Conservation (phyloP, 1,140 invertebrate genomes). For the Ladona fulva region DNA sequence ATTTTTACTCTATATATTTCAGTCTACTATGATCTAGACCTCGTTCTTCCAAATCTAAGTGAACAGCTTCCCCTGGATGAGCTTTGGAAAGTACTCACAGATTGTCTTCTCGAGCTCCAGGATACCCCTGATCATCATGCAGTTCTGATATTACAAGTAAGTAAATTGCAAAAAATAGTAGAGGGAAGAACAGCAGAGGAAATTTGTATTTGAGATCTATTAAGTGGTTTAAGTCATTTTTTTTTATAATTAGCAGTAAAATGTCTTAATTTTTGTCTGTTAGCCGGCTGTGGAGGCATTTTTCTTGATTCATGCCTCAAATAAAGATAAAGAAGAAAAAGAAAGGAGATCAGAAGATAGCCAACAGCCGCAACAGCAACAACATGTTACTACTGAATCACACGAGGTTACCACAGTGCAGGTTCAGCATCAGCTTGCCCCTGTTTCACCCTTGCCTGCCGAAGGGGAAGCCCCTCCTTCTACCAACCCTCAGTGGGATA, state of each 20-base stretch:
- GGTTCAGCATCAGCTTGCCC: background rate
- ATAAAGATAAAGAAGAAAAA: slow-evolving; percentile 25
- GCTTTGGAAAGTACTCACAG: slow-evolving; percentile 74
- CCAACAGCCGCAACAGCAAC: slow-evolving; percentile 44
- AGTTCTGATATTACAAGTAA: slow-evolving; percentile 73
- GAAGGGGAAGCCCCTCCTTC: slow-evolving; percentile 18
- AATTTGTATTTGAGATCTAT: no score
- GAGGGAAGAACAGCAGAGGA: no score
- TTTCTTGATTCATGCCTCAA: slow-evolving; percentile 75
- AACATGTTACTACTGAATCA: slow-evolving; percentile 31
- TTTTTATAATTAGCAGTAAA: background rate
- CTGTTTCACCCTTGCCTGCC: background rate
- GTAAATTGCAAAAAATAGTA: background rate
- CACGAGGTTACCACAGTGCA: background rate
- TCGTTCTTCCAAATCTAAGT: slow-evolving; percentile 53
- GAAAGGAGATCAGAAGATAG: slow-evolving; percentile 27
- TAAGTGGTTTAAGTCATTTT: background rate
- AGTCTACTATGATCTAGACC: slow-evolving; percentile 30
- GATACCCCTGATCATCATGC: slow-evolving; percentile 87
- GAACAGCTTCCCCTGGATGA: slow-evolving; percentile 60
- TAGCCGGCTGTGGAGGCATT: slow-evolving; percentile 87
- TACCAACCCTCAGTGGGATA: background rate
- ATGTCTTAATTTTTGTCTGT: slow-evolving; percentile 29
- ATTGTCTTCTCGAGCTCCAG: slow-evolving; percentile 71
- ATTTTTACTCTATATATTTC: slow-evolving; percentile 14